phyloP scores from a whole-genome alignment of 2,888 invertebrate genomes.

The Polydrusus pterygomalis region DNA sequence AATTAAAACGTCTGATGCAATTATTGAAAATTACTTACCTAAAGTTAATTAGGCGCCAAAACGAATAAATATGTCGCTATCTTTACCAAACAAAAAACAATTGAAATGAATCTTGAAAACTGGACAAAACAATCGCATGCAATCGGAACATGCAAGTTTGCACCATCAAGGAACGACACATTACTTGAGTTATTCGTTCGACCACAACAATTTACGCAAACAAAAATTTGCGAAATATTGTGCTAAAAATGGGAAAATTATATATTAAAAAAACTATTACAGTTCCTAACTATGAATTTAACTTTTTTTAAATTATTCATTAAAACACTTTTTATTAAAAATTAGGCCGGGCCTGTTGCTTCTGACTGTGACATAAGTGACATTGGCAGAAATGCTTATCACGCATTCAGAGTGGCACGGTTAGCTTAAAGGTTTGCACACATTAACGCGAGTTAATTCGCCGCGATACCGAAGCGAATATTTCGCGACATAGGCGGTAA shows the following conservation, averaged over 20 bases:
- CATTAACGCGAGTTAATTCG: too few relatives aligned
- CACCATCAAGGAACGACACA: background rate
- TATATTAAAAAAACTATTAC: background rate
- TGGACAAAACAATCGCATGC: conserved; percentile 32
- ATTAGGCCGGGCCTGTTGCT: too few relatives aligned
- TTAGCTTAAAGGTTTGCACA: too few relatives aligned
- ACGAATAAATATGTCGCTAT: conserved; percentile 1
- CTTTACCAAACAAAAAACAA: conserved; percentile 20
- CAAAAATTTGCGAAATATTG: conserved; percentile 8
- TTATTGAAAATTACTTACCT: conserved; percentile 31
- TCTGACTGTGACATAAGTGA: too few relatives aligned
- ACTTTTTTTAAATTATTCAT: too few relatives aligned
- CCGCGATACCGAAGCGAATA: too few relatives aligned
- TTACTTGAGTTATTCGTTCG: conserved; percentile 61
- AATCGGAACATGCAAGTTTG: conserved; percentile 44
- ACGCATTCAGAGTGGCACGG: too few relatives aligned
- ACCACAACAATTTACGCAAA: conserved; percentile 41
- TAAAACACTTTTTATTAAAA: too few relatives aligned
- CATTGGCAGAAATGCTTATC: too few relatives aligned
- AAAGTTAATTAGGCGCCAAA: conserved; percentile 23
- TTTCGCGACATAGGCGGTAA: too few relatives aligned
- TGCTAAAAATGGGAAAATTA: background rate
- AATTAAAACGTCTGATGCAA: conserved; percentile 26
- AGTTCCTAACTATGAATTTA: too few relatives aligned
- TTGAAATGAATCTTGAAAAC: background rate